These are phyloP conservation scores for Meteorus cinctellus DNA, from an alignment of 2,888 invertebrate genomes.

Conservation along the genomic window DNA sequence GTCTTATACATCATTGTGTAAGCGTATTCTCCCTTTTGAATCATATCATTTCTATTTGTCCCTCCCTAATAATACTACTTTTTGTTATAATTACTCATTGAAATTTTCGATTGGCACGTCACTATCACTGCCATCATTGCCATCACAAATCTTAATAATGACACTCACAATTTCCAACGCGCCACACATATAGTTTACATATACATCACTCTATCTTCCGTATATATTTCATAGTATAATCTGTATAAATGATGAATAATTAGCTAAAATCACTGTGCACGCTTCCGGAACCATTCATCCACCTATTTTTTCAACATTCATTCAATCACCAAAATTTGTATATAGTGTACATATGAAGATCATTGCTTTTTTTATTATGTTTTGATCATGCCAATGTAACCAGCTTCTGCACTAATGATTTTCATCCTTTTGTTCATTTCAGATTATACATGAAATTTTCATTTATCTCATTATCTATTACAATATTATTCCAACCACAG, in stretches of 20 bases:
- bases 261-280: neutral
- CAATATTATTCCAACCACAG: no score
- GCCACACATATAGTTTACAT: no score
- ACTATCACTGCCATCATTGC: no score
- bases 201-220: no score
- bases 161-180: neutral
- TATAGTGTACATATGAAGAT: neutral
- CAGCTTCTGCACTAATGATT: neutral
- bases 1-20: neutral
- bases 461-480: no score
- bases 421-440: no score
- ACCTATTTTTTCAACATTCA: neutral
- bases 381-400: neutral
- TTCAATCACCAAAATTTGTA: neutral
- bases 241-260: conserved; percentile 3
- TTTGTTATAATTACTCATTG: neutral
- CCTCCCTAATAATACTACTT: neutral
- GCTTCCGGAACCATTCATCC: neutral
- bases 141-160: no score
- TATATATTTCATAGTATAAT: no score
- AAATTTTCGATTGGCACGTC: neutral
- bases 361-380: no score
- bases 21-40: conserved; percentile 9
- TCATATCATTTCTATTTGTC: neutral
- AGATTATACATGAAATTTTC: no score